Conservation (phyloP, 1,140 invertebrate species). For the Whitmania pigra region DNA sequence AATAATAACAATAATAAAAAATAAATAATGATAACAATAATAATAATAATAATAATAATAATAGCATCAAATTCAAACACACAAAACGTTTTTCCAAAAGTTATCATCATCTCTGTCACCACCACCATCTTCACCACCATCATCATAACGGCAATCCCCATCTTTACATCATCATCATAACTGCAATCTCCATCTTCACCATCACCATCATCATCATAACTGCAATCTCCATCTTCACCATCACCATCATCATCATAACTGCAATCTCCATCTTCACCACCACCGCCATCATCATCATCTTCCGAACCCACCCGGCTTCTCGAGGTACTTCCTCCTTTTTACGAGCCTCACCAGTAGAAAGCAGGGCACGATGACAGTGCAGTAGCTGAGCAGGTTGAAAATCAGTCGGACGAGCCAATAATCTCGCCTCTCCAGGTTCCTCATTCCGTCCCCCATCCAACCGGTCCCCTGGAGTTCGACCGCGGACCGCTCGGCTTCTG, state of each 20-base stretch:
- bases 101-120: no score
- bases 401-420: constrained; percentile 60
- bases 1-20: no score
- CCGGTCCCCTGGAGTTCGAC: neutral
- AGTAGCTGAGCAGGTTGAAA: constrained; percentile 74
- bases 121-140: no score
- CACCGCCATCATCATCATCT: neutral
- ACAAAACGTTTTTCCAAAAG: neutral
- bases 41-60: no score
- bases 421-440: constrained; percentile 34
- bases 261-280: no score
- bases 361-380: constrained; percentile 71
- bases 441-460: neutral
- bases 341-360: constrained; percentile 72
- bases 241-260: no score
- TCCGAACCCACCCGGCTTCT: constrained; percentile 54
- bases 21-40: no score
- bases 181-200: no score
- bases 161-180: neutral
- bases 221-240: no score
- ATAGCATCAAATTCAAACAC: neutral
- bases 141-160: neutral
- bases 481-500: neutral
- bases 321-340: constrained; percentile 63
- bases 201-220: no score